A percentile compares a stretch with the other conserved stretches of the same genome.
Conservation (phyloP, 2,888 invertebrate genomes). For the Unio pictorum region DNA sequence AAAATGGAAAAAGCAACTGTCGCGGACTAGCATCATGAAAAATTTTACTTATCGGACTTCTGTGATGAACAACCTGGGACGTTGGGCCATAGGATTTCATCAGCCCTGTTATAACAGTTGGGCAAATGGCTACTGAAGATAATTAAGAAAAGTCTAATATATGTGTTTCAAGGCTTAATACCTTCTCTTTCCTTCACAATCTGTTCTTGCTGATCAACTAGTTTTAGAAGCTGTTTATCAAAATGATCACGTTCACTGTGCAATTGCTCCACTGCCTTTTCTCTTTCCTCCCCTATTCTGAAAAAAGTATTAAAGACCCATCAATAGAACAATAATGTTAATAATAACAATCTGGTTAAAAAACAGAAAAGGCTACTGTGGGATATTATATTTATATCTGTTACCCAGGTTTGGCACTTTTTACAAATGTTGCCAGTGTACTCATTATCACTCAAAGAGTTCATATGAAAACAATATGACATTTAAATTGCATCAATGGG, state of each 20-base stretch:
- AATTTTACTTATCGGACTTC: no score
- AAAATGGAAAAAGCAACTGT: no score
- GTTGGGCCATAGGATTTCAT: background rate
- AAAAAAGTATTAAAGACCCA: constrained; percentile 2
- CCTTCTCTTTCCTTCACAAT: constrained; percentile 61
- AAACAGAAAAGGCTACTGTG: background rate
- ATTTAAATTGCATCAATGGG: no score
- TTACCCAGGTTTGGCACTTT: no score
- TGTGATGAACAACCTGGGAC: no score
- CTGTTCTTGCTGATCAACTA: constrained; percentile 59
- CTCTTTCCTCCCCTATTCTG: constrained; percentile 65
- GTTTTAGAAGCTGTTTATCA: constrained; percentile 53
- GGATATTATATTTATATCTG: no score
- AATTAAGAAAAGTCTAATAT: background rate
- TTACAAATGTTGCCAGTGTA: no score
- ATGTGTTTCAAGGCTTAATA: constrained; percentile 12
- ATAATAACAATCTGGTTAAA: background rate
- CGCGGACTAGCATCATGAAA: no score
- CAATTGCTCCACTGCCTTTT: constrained; percentile 51
- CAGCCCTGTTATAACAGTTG: background rate
- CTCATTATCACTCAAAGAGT: no score
- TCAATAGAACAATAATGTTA: background rate
- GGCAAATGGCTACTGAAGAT: background rate
- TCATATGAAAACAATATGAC: no score
- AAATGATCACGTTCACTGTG: constrained; percentile 55